These are phyloP conservation scores for Drosophila pectinifera DNA, from an alignment of 1,140 invertebrate species.

Conservation along the genomic window DNA sequence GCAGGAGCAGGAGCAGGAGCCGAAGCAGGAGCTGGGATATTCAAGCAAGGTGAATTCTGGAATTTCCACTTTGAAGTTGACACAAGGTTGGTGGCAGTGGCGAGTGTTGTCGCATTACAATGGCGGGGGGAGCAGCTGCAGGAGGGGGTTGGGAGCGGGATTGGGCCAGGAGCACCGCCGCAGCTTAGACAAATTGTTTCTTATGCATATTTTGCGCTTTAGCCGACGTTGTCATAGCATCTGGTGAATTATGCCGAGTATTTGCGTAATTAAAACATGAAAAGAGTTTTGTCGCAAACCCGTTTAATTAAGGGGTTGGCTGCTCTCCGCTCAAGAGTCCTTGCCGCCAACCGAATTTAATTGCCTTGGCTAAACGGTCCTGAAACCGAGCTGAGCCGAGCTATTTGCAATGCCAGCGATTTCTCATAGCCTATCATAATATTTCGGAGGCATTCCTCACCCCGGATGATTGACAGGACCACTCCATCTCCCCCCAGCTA, in stretches of 20 bases:
- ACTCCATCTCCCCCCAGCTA: neutral
- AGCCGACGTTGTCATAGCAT: constrained; percentile 45
- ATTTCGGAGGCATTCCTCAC: constrained; percentile 19
- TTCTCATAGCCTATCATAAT: constrained; percentile 37
- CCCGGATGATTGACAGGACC: constrained; percentile 63
- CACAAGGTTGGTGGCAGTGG: constrained; percentile 22
- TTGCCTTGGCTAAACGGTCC: constrained; percentile 1
- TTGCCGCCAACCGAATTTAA: constrained; percentile 60
- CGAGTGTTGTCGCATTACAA: constrained; percentile 43
- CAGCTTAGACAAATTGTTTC: constrained; percentile 72
- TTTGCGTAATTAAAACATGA: constrained; percentile 81
- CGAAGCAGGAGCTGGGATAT: constrained; percentile 20
- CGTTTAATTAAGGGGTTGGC: constrained; percentile 69
- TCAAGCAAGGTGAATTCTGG: constrained; percentile 39
- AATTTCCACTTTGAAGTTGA: constrained; percentile 53
- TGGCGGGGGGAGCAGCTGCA: constrained; percentile 4
- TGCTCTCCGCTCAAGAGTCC: constrained; percentile 21
- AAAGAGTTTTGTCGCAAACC: constrained; percentile 73
- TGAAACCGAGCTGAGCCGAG: neutral
- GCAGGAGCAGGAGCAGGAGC: constrained; percentile 8
- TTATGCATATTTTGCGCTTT: constrained; percentile 64
- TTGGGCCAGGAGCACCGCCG: constrained; percentile 16
- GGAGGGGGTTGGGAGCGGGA: neutral
- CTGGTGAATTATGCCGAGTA: constrained; percentile 72
- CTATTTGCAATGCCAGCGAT: constrained; percentile 39